Percentiles rank a stretch among this genome's conserved stretches.
phyloP scores from a whole-genome alignment of 2,888 invertebrate genomes.

The Machimus rusticus region DNA sequence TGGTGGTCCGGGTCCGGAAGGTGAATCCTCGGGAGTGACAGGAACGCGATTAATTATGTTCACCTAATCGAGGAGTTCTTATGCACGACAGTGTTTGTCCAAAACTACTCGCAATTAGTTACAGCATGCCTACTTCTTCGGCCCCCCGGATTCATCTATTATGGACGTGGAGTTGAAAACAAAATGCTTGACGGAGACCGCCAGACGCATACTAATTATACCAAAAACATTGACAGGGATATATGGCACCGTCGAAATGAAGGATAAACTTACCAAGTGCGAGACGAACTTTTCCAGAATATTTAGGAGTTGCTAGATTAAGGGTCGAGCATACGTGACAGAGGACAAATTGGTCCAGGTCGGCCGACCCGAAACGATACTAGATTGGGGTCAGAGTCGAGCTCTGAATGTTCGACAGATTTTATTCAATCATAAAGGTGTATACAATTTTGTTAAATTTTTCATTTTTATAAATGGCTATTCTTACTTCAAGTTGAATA shows the following conservation, averaged over 20 bases:
- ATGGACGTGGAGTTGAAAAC: neutral
- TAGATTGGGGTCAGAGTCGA: neutral
- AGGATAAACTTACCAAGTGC: slow-evolving; percentile 23
- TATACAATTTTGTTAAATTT: neutral
- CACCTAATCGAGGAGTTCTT: slow-evolving; percentile 10
- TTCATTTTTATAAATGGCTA: neutral
- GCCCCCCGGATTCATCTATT: neutral
- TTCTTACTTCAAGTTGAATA: neutral
- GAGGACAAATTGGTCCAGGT: neutral
- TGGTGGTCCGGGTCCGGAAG: neutral
- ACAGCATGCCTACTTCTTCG: neutral
- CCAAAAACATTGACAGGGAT: slow-evolving; percentile 1
- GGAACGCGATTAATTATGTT: slow-evolving; percentile 12
- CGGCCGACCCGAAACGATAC: neutral
- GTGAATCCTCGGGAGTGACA: neutral
- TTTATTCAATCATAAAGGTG: neutral
- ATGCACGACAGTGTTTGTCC: slow-evolving; percentile 13
- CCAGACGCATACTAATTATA: slow-evolving; percentile 26
- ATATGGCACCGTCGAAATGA: neutral
- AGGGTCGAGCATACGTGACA: neutral
- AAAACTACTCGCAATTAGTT: slow-evolving; percentile 28
- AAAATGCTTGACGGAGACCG: slow-evolving; percentile 1
- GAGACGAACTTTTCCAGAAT: neutral
- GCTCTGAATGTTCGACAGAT: neutral
- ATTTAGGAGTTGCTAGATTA: neutral